Evolutionary conservation across 2,113 vertebrate genomes (phyloP), one percentile per base, ranked within the genome.

Genomic region (Rhinichthys klamathensis): DNA sequence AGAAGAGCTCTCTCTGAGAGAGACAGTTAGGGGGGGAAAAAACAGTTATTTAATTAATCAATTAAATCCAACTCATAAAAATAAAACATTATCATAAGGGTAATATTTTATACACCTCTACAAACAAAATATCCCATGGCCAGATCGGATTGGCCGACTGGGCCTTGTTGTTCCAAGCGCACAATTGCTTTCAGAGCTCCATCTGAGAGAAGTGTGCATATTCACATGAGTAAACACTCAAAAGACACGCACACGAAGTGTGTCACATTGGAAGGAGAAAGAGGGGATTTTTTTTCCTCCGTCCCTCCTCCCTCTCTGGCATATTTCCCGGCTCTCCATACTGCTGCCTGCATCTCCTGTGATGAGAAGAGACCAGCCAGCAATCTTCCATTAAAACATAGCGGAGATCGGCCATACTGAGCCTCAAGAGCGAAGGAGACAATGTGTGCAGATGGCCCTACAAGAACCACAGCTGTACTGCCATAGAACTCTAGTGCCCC

Each of bases 391-490:
- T 32, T 86, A 74, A 80, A 25, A 51, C 83, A 38, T 81, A 67
- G 81, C 35, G n/a, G 10, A 23, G 16, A 77, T 46, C 73, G 79
- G 82, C 69, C 89, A 85, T 56, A 77, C 65, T 74, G 41, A 86
- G 86, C 87, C 88, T 87, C 87, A 18, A 83, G 81, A 83, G 85
- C 61, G 79, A 78, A 72, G 11, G 65, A 84, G 84, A 84, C 65
- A 75, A 88, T 89, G 82, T 79, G 84, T 58, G 85, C 91, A 92
- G 93, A 92, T 91, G 92, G 91, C 88, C 89, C 89, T 90, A 90
- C 89, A 88, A 44, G 87, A 84, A 44, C 76, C 89, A 74, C 91
- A 90, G 89, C 90, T 90, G 86, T 61, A 65, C 63, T 60, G 56
- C 89, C 79, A 84, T 89, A 91, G 88, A 92, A 89, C 82, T 76